Evolutionary conservation across 1,140 invertebrate genomes (phyloP), one percentile per base, ranked within the genome.

Genomic region (Drosophila sturtevanti): DNA sequence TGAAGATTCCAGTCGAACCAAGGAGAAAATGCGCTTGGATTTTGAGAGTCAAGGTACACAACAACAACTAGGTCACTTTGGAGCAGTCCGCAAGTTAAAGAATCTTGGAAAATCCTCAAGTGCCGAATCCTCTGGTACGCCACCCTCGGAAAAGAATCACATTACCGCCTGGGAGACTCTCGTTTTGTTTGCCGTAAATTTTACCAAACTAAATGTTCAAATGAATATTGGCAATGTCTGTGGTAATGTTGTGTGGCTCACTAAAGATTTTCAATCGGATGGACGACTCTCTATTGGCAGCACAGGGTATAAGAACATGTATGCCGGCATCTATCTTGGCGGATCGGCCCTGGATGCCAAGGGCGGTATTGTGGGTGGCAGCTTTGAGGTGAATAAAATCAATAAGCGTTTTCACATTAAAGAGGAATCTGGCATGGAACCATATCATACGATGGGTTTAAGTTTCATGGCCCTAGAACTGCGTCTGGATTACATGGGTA

Each of bases 141-240:
- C 91, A 0, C 86, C 91, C 0, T 90, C 90, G 4, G 91, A 91
- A 11, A 89, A 91, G 62, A 92, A 91, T 75, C 91, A 92, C 41
- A 90, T 93, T 76, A 93, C 96, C 2, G 95, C 96, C 16, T 99
- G 98, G 98, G 97, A 99, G 92, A 99, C 98, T 2, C 92, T 99
- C 12, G 98, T 99, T 1, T 92, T 99, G 34, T 98, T 99, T 93
- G 97, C 97, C 1, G 95, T 99, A 10, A 99, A 99, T 93, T 97
- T 99, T 82, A 98, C 97, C 4, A 95, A 96, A 78, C 93, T 99
- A 21, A 98, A 99, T 92, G 96, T 99, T 14, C 97, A 98, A 84
- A 99, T 99, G 96, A 99, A 99, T 92, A 99, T 99, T 97, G 98
- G 98, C 16, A 99, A 99, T 91, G 98, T 99, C 0, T 99, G 99